phyloP scores from a whole-genome alignment of 2,113 vertebrate species.

The Crocuta crocuta region DNA sequence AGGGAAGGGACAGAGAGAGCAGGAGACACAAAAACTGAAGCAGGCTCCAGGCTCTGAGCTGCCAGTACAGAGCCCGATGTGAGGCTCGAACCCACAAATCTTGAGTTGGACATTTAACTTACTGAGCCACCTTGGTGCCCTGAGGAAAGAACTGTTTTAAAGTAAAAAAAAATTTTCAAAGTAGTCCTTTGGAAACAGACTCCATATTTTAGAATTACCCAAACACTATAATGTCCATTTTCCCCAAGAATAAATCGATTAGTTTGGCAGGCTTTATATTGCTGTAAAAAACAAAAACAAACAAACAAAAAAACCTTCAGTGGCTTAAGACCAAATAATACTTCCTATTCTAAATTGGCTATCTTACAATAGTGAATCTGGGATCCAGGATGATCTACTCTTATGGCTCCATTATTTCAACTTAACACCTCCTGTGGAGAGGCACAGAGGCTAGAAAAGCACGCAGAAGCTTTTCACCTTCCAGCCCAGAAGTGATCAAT shows the following conservation, averaged over 20 bases:
- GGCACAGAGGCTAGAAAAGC: background rate
- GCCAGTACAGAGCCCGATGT: too few species aligned
- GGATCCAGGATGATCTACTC: background rate
- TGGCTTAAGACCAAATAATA: background rate
- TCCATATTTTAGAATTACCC: background rate
- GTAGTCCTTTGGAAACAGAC: background rate
- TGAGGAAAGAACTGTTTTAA: background rate
- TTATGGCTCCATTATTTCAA: background rate
- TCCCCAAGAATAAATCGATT: background rate
- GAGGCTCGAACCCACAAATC: too few species aligned
- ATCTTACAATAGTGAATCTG: background rate
- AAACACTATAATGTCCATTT: background rate
- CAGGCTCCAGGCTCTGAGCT: too few species aligned
- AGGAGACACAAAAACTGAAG: too few species aligned
- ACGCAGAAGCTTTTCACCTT: background rate
- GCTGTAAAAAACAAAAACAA: background rate
- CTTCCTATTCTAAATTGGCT: background rate
- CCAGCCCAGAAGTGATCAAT: background rate
- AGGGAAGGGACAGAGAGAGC: too few species aligned
- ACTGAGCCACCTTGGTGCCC: too few species aligned
- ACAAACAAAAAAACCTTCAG: background rate
- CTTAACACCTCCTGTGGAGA: background rate
- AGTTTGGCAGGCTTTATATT: background rate
- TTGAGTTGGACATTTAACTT: too few species aligned
- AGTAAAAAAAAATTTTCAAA: background rate